phyloP scores from a whole-genome alignment of 2,113 vertebrate species.

The Hyla sarda region DNA sequence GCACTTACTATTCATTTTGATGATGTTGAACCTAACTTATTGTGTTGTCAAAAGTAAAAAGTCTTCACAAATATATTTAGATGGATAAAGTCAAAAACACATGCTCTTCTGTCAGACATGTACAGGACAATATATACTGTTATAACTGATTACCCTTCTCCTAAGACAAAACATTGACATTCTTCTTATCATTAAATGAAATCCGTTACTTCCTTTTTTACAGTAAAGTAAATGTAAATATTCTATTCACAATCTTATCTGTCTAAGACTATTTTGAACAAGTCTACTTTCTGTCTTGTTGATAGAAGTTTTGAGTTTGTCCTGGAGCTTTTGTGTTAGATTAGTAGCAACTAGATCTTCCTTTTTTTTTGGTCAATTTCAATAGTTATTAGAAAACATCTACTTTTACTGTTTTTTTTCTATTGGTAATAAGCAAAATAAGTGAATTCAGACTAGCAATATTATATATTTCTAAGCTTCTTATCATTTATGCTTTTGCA shows the following conservation, averaged over 20 bases:
- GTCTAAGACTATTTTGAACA: background rate
- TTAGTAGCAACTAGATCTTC: background rate
- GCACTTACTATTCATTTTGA: too few relatives aligned
- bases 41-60: too few relatives aligned
- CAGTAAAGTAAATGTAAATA: constrained; percentile 7
- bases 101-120: background rate
- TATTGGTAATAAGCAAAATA: background rate
- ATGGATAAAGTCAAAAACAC: background rate
- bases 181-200: constrained; percentile 31
- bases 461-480: background rate
- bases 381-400: background rate
- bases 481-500: background rate
- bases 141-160: background rate
- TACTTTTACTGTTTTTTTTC: background rate
- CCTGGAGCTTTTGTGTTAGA: background rate
- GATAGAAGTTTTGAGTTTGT: background rate
- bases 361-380: background rate
- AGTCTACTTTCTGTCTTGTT: background rate
- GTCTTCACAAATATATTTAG: background rate
- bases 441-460: background rate
- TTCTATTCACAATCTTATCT: background rate
- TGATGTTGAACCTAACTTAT: too few relatives aligned
- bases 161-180: background rate
- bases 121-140: background rate
- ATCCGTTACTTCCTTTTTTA: background rate